phyloP scores from a whole-genome alignment of 2,888 invertebrate species.

The Argyra leucocephala region DNA sequence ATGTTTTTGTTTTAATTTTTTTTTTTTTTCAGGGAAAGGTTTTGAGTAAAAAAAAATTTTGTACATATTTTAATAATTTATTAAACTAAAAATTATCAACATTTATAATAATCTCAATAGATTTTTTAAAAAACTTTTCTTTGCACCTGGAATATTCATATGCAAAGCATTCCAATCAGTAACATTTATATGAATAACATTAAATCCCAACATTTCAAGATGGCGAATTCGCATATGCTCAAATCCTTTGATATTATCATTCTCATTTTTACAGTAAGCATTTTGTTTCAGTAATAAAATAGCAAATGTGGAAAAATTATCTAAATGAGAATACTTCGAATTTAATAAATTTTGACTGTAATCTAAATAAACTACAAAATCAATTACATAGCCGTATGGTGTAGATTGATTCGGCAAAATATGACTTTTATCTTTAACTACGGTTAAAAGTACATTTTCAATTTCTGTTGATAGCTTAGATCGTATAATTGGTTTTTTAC shows the following conservation, averaged over 20 bases:
- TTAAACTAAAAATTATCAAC: neutral
- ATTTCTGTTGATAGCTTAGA: constrained; percentile 32
- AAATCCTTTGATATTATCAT: constrained; percentile 46
- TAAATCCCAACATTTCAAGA: constrained; percentile 55
- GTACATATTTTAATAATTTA: too few relatives aligned
- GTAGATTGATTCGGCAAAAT: constrained; percentile 40
- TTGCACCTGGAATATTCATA: constrained; percentile 45
- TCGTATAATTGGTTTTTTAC: constrained; percentile 31
- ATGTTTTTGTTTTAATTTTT: neutral
- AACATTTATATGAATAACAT: constrained; percentile 47
- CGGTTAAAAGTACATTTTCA: constrained; percentile 26
- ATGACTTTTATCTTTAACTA: constrained; percentile 33
- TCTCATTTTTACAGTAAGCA: constrained; percentile 45
- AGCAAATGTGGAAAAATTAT: constrained; percentile 33
- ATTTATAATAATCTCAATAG: constrained; percentile 33
- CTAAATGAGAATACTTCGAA: neutral
- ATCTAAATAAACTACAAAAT: constrained; percentile 42
- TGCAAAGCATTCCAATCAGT: constrained; percentile 50
- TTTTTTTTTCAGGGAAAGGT: too few relatives aligned
- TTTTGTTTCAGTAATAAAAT: constrained; percentile 44
- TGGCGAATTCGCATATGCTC: constrained; percentile 49
- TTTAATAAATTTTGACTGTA: neutral
- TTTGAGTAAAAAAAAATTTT: too few relatives aligned
- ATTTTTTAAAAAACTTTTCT: constrained; percentile 44
- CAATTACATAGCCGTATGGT: constrained; percentile 42